Evolutionary conservation across 2,797 vertebrate genomes (phyloP).

Genomic region (Australoheros facetus): DNA sequence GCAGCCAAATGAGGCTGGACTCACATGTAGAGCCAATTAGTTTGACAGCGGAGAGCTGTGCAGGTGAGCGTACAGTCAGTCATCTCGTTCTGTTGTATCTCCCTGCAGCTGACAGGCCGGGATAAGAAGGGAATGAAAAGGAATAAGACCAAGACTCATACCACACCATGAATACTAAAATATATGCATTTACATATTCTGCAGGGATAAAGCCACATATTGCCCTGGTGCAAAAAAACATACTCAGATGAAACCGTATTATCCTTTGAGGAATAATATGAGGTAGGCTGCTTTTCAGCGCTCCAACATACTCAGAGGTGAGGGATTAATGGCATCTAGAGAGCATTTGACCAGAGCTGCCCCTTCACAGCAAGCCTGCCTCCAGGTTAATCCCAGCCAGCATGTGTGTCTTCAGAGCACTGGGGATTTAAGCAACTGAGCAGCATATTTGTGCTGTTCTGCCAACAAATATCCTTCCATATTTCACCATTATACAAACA

Average conservation of each 20-base stretch:
- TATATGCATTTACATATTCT: slow-evolving; percentile 5
- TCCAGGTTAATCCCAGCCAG: slow-evolving; percentile 7
- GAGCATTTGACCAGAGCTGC: slow-evolving; percentile 4
- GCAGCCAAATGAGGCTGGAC: slow-evolving; percentile 14
- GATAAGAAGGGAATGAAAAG: not conserved
- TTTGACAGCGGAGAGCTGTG: slow-evolving; percentile 36
- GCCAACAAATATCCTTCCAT: not conserved
- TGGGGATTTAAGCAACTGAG: not conserved
- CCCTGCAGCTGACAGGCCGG: slow-evolving; percentile 16
- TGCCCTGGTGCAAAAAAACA: not conserved
- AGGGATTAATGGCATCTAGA: slow-evolving; percentile 15
- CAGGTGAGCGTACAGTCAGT: slow-evolving; percentile 37
- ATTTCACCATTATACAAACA: not conserved
- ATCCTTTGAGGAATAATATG: not conserved
- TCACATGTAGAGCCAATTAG: slow-evolving; percentile 62
- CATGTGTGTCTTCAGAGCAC: not conserved
- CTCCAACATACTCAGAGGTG: not conserved
- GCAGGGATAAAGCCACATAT: not conserved
- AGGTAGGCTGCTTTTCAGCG: slow-evolving; percentile 15
- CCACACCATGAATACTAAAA: not conserved
- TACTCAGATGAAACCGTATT: not conserved
- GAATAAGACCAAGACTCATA: slow-evolving; percentile 12
- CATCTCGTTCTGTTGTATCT: slow-evolving; percentile 14
- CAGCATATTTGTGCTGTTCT: not conserved
- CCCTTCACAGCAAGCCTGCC: not conserved